Conservation (phyloP, 2,888 invertebrate species). For the Chaetogeoica ovagalla region DNA sequence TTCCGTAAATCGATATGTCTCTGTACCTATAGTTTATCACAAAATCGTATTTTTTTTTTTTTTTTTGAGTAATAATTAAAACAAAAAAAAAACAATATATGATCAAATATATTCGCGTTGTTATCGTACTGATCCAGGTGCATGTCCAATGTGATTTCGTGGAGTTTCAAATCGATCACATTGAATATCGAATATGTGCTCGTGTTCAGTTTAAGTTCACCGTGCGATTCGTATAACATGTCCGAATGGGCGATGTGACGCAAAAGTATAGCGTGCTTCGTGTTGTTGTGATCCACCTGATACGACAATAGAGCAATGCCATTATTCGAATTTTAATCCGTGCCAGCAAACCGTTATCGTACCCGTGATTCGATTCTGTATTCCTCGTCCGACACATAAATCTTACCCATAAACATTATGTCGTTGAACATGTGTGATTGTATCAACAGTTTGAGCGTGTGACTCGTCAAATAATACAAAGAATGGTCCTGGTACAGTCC, state of each 20-base stretch:
- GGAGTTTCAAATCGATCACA: constrained; percentile 69
- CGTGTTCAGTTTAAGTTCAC: constrained; percentile 69
- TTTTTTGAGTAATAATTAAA: too few species aligned
- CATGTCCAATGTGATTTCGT: constrained; percentile 70
- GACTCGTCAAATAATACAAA: constrained; percentile 67
- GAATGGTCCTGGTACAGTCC: constrained; percentile 78
- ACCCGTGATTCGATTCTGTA: constrained; percentile 72
- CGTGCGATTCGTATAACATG: constrained; percentile 66
- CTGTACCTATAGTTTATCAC: constrained; percentile 64
- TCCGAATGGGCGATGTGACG: constrained; percentile 68
- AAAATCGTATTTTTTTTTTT: neutral
- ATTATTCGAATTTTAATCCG: too few species aligned
- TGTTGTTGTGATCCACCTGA: constrained; percentile 68
- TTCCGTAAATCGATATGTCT: constrained; percentile 72
- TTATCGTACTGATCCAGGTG: constrained; percentile 75
- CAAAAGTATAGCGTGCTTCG: constrained; percentile 70
- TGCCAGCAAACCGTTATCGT: constrained; percentile 56
- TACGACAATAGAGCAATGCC: constrained; percentile 54
- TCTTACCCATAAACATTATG: constrained; percentile 68
- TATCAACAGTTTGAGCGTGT: constrained; percentile 71
- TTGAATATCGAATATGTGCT: constrained; percentile 71
- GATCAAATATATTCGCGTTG: neutral
- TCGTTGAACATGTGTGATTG: constrained; percentile 75
- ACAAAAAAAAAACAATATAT: too few species aligned
- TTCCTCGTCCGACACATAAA: constrained; percentile 71